Conservation (phyloP, 2,888 invertebrate genomes). For the Hyles lineata region DNA sequence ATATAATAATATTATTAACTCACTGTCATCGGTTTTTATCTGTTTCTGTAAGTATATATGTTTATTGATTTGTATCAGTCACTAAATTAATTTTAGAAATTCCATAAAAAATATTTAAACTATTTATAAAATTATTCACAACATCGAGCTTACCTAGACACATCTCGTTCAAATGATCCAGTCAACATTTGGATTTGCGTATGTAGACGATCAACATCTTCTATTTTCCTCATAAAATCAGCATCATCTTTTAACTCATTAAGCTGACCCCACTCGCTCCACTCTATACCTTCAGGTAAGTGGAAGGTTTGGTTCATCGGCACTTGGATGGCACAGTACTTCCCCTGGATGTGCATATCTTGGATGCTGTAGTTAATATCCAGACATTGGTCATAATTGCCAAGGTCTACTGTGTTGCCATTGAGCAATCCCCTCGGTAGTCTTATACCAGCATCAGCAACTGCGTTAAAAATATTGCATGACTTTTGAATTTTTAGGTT, state of each 20-base stretch:
- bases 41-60: no score
- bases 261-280: constrained; percentile 34
- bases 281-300: constrained; percentile 34
- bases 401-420: constrained; percentile 52
- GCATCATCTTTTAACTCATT: constrained; percentile 38
- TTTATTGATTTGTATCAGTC: no score
- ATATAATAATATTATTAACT: no score
- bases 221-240: constrained; percentile 33
- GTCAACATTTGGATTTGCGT: not conserved
- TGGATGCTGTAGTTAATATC: constrained; percentile 43
- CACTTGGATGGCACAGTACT: constrained; percentile 58
- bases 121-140: no score
- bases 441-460: constrained; percentile 56
- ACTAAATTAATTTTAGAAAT: no score
- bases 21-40: no score
- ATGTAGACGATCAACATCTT: constrained; percentile 18
- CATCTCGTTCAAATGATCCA: not conserved
- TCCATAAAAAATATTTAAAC: no score
- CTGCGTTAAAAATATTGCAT: constrained; percentile 39
- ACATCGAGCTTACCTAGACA: not conserved
- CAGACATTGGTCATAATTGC: constrained; percentile 60
- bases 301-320: constrained; percentile 46
- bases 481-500: no score
- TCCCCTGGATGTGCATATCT: constrained; percentile 51
- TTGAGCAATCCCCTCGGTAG: constrained; percentile 51